Base-by-base conservation (phyloP, 2,113 vertebrate genomes). In the Centropus bengalensis region DNA sequence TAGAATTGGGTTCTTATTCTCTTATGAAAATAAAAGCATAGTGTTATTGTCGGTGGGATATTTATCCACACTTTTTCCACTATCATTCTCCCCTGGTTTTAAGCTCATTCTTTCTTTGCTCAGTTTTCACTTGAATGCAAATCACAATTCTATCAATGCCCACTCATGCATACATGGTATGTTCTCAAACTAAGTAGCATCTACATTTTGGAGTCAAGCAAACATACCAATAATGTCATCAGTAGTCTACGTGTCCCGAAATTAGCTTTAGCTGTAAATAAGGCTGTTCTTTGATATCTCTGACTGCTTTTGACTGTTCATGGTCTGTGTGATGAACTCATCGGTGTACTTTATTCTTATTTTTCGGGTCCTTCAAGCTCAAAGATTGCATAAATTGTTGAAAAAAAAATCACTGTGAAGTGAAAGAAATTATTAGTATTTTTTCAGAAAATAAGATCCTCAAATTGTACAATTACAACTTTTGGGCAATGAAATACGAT, bases 141-240 rank as follows among this genome's bases (percentile, higher is more conserved):
- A 83, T 62, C 55, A 67, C 30, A 70, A 49, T 40, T 38, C 64
- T 80, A 38, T 28, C 1, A 0, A 47, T 75, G 78, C 74, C 66
- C 60, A 79, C 67, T 68, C 30, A 49, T 22, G 56, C 58, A 79
- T 47, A 77, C 9, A 15, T 2, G 14, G 9, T 8, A 33, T 17
- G 26, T 52, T 80, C 82, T 86, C 74, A 77, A 89, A 63, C 30
- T 49, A 52, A 67, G 22, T 38, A 82, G 58, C 40, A 75, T 40
- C 67, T 68, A 58, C 73, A 69, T 87, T 95, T 80, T 84, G 67
- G 44, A 85, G 74, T 33, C 60, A 84, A 80, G 44, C 82, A 94
- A 96, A 94, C 69, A 79, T 8, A 86, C 60, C 54, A 58, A 36
- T 80, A 91, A 85, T 36, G 51, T 82, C 82, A 94, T 24, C 9